A percentile compares a stretch with the other conserved stretches of the same genome.
Evolutionary conservation across 92 coral and sea anemone genomes (phyloP).

Genomic region (Parazoanthus swiftii): DNA sequence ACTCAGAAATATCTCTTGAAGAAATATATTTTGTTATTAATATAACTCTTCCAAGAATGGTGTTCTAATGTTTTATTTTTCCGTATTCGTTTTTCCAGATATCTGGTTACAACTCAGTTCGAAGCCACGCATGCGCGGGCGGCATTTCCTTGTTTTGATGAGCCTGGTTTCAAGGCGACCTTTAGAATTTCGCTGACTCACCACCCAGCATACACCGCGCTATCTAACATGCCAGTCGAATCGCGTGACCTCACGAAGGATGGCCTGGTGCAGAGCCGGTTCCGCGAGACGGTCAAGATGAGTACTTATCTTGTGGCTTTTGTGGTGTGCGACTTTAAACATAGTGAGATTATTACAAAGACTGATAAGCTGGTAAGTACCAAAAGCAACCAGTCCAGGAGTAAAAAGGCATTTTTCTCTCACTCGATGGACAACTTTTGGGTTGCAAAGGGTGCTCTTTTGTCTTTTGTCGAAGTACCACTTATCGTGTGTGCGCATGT

Average conservation of each 20-base stretch:
- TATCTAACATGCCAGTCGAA: constrained; percentile 88
- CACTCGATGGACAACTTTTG: too few species aligned
- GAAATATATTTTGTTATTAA: too few species aligned
- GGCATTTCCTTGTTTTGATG: constrained; percentile 95
- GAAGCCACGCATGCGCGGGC: constrained; percentile 87
- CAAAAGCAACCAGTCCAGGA: too few species aligned
- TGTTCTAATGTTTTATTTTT: too few species aligned
- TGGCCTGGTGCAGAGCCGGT: constrained; percentile 60
- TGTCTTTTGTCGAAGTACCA: too few species aligned
- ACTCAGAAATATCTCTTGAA: too few species aligned
- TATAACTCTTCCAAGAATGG: too few species aligned
- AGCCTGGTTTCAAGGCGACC: constrained; percentile 85
- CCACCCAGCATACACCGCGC: constrained; percentile 50
- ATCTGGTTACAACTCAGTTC: constrained; percentile 64
- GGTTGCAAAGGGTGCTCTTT: too few species aligned
- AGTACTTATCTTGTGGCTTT: constrained; percentile 92
- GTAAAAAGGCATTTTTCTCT: too few species aligned
- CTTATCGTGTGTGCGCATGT: too few species aligned
- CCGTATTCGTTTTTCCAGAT: neutral
- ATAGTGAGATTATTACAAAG: constrained; percentile 57
- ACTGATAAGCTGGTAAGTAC: constrained; percentile 63
- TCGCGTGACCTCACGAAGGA: constrained; percentile 43
- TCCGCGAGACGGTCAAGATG: constrained; percentile 70
- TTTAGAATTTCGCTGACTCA: constrained; percentile 71
- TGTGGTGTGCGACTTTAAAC: constrained; percentile 81